Evolutionary conservation across 2,888 invertebrate species (phyloP), one percentile per base, ranked within the genome.

Genomic region (Trichogramma dendrolimi): DNA sequence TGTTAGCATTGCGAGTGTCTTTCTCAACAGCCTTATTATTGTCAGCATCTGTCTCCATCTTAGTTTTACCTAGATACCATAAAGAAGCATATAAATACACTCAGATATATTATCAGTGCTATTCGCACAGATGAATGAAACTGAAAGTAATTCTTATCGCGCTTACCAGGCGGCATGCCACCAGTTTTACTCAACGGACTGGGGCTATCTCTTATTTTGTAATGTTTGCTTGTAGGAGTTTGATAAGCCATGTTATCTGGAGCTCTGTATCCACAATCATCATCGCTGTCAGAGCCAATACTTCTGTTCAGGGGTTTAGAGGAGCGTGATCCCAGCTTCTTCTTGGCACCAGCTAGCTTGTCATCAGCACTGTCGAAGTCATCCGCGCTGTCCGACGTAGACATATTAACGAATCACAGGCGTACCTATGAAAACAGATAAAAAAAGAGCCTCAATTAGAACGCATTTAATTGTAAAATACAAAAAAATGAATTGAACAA

Each of bases 341-440:
- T 38, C 59, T 61, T 63, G 39, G 69, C 64, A 41, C 68, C 72
- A 58, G 79, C 80, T 66, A 82, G 80, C 43, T 87, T 88, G 72
- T 90, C 90, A 71, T 90, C 89, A 4, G 90, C 90, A 80, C 90
- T 90, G 78, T 89, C 88, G 74, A 89, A 90, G 73, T 84, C 86
- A 71, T 89, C 90, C 27, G 27, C 27, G 77, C 88, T 89, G 67
- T 89, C 90, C 67, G 89, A 89, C 44, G 87, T 84, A 71, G 86
- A 84, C 89, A 89, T 66, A 8, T 50, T 57, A 50, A 10, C 46
- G n/a, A 46, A 46, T 8, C 2, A 46, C n/a, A 46, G n/a, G 46
- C n/a, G 2, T n/a, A 46, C 46, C 8, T n/a, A 46, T 46, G 52
- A n/a, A 50, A 39, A 59, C 50, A 42, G 40, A 46, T 51, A 27